Evolutionary conservation across 2,113 vertebrate species (phyloP).

Genomic region (Maccullochella peelii): DNA sequence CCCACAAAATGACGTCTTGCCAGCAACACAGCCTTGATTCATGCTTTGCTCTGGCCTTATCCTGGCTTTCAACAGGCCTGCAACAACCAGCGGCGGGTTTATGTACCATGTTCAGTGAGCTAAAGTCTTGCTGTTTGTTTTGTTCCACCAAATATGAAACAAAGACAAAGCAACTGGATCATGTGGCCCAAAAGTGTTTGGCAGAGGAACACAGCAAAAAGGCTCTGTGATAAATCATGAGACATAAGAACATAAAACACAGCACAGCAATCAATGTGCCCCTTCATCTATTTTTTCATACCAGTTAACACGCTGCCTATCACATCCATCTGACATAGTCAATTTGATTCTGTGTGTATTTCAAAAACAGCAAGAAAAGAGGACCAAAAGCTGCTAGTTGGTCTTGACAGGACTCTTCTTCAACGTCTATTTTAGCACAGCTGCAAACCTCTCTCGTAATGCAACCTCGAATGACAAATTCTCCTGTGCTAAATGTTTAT

Average conservation of each 20-base stretch:
- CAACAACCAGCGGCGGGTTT: constrained; percentile 8
- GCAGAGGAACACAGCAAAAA: constrained; percentile 24
- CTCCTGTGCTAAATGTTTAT: constrained; percentile 14
- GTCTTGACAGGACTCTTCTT: background rate
- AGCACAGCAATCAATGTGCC: background rate
- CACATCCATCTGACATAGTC: background rate
- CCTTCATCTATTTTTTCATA: constrained; percentile 1
- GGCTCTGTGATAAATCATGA: constrained; percentile 30
- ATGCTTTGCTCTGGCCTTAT: constrained; percentile 24
- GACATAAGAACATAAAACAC: constrained; percentile 1
- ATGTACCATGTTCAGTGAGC: constrained; percentile 3
- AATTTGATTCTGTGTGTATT: background rate
- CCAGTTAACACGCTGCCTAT: background rate
- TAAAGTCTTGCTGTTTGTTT: constrained; percentile 14
- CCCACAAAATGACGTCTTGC: constrained; percentile 27
- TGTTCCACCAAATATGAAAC: constrained; percentile 22
- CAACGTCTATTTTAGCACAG: background rate
- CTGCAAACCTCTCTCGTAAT: background rate
- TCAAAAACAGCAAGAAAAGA: background rate
- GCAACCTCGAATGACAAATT: background rate
- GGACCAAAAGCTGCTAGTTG: background rate
- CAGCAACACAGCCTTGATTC: constrained; percentile 35
- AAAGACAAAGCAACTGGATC: constrained; percentile 19
- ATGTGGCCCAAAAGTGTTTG: constrained; percentile 25
- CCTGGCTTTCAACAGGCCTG: constrained; percentile 14